Evolutionary conservation across 2,797 vertebrate species (phyloP).

Genomic region (Rousettus madagascariensis): DNA sequence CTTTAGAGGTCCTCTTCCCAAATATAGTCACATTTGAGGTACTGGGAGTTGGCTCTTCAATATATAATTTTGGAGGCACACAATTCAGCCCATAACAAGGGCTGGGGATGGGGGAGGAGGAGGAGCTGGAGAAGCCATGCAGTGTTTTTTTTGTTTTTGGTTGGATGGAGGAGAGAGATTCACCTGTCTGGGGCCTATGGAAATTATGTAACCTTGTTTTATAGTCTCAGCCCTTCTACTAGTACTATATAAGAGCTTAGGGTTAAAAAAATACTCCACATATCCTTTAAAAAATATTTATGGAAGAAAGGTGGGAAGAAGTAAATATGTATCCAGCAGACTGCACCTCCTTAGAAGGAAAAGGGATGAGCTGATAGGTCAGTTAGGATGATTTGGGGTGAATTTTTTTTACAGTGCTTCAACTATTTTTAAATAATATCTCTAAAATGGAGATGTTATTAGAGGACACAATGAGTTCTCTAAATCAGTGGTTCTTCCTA

Average conservation of each 20-base stretch:
- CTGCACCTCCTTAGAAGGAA: not conserved
- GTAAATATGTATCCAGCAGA: not conserved
- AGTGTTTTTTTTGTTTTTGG: not conserved
- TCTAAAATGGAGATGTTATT: not conserved
- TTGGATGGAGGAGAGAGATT: not conserved
- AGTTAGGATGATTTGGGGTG: not conserved
- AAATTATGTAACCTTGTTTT: not conserved
- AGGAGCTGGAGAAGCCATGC: not conserved
- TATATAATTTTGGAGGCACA: not conserved
- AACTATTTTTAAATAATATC: not conserved
- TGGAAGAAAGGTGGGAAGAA: not conserved
- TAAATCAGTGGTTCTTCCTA: not conserved
- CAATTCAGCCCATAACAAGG: not conserved
- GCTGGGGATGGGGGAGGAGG: not conserved
- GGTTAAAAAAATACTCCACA: not conserved
- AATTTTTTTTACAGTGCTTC: not conserved
- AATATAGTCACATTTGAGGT: not conserved
- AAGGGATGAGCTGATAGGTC: not conserved
- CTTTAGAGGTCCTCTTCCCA: not conserved
- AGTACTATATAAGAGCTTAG: not conserved
- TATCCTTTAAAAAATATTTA: not conserved
- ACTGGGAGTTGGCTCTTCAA: not conserved
- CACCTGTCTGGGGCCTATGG: not conserved
- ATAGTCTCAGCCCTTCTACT: not conserved
- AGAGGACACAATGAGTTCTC: not conserved